These are phyloP conservation scores for Lacerta bilineata DNA, from an alignment of 2,797 vertebrate genomes.

Conservation along the genomic window DNA sequence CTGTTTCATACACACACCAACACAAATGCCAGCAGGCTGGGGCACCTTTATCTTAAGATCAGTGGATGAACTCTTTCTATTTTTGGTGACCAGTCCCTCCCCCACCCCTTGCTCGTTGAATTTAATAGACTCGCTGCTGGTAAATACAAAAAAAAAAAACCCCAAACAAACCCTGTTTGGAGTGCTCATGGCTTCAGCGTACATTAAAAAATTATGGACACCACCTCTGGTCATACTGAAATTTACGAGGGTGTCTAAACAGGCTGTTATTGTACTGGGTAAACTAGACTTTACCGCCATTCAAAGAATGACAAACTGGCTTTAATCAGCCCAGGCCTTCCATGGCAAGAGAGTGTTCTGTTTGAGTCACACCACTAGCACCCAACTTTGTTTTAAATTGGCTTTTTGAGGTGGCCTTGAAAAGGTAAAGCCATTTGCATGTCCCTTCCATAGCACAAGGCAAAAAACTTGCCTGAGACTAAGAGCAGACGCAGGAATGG, in stretches of 20 bases:
- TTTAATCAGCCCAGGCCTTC: constrained; percentile 65
- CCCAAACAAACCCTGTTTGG: constrained; percentile 66
- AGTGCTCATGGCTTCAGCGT: constrained; percentile 62
- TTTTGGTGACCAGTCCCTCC: constrained; percentile 63
- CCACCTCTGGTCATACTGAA: constrained; percentile 74
- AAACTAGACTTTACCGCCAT: constrained; percentile 73
- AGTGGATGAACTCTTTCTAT: constrained; percentile 68
- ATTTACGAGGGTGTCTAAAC: constrained; percentile 74
- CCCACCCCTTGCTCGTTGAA: constrained; percentile 64
- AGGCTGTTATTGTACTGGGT: constrained; percentile 69
- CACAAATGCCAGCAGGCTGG: constrained; percentile 45
- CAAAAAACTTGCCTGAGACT: constrained; percentile 60
- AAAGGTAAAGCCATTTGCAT: neutral
- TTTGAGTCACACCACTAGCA: constrained; percentile 58
- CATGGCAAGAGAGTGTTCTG: constrained; percentile 53
- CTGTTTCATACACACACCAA: neutral
- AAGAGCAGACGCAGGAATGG: neutral
- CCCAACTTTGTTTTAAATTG: constrained; percentile 62
- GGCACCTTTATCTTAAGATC: constrained; percentile 63
- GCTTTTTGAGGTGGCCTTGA: constrained; percentile 36
- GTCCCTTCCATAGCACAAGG: constrained; percentile 45
- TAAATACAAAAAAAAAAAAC: constrained; percentile 73
- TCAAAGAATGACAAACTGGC: constrained; percentile 66
- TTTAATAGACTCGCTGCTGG: constrained; percentile 77
- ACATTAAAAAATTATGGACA: constrained; percentile 79